Evolutionary conservation across 2,797 vertebrate species (phyloP).

Genomic region (Typhlichthys eigenmanni): DNA sequence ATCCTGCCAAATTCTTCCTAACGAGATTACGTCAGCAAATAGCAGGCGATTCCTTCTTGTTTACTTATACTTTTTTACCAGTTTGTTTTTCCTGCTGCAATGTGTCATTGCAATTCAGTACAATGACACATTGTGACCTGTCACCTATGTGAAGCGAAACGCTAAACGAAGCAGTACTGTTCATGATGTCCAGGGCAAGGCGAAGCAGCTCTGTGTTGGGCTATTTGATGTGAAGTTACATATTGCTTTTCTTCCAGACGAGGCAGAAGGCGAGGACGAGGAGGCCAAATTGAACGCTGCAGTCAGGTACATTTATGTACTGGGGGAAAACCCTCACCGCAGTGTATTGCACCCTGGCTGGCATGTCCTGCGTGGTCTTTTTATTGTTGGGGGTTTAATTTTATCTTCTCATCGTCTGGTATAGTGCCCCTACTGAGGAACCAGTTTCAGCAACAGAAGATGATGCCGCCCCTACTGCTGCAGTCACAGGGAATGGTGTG

Average conservation of each 20-base stretch:
- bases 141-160: too few species aligned
- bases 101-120: too few species aligned
- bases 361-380: slow-evolving; percentile 4
- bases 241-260: slow-evolving; percentile 79
- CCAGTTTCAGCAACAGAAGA: slow-evolving; percentile 79
- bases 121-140: too few species aligned
- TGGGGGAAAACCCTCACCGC: neutral
- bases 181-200: too few species aligned
- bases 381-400: neutral
- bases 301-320: slow-evolving; percentile 60
- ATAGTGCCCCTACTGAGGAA: slow-evolving; percentile 60
- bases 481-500: slow-evolving; percentile 84
- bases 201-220: too few species aligned
- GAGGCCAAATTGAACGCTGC: slow-evolving; percentile 80
- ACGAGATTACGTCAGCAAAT: too few species aligned
- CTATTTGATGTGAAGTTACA: neutral
- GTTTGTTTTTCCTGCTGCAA: too few species aligned
- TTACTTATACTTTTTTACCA: too few species aligned
- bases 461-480: slow-evolving; percentile 41
- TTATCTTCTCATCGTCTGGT: neutral
- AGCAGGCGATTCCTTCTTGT: too few species aligned
- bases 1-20: too few species aligned
- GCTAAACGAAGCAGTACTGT: too few species aligned
- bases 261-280: slow-evolving; percentile 90
- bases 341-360: neutral